Conservation (phyloP, 2,888 invertebrate species). For the Phalera bucephala region DNA sequence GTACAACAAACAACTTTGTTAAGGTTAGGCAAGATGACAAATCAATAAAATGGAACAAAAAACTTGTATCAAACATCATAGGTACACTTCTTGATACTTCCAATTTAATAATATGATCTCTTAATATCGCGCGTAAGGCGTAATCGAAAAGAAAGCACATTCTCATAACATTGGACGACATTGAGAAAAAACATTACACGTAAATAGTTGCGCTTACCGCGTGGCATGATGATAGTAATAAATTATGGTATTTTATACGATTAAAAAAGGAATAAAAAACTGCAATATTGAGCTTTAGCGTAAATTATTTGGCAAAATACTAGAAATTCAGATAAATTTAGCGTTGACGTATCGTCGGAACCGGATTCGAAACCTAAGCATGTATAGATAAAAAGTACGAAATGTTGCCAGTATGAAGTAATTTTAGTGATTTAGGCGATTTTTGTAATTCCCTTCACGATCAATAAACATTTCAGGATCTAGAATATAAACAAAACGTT, state of each 20-base stretch:
- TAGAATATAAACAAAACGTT: no score
- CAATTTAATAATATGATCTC: no score
- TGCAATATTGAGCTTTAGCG: slow-evolving; percentile 9
- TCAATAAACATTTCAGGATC: no score
- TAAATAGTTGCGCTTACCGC: slow-evolving; percentile 57
- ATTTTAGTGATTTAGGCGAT: no score
- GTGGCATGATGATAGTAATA: slow-evolving; percentile 60
- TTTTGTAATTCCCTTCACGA: no score
- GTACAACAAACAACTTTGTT: slow-evolving; percentile 17
- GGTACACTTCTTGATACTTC: no score
- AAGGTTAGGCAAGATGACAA: slow-evolving; percentile 21
- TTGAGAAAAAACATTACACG: slow-evolving; percentile 46
- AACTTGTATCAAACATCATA: no score
- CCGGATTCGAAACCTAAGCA: slow-evolving; percentile 17
- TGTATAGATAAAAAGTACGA: no score
- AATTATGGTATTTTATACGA: slow-evolving; percentile 9
- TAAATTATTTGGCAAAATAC: slow-evolving; percentile 41
- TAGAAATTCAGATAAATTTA: slow-evolving; percentile 65
- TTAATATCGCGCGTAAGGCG: no score
- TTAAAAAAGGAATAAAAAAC: slow-evolving; percentile 18
- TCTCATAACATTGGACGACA: slow-evolving; percentile 73
- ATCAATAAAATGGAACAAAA: slow-evolving; percentile 3
- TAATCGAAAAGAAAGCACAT: slow-evolving; percentile 51
- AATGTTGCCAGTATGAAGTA: no score
- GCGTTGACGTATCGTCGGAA: slow-evolving; percentile 61